These are phyloP conservation scores for Kryptolebias ocellatus DNA, from an alignment of 2,797 vertebrate genomes.

Conservation along the genomic window DNA sequence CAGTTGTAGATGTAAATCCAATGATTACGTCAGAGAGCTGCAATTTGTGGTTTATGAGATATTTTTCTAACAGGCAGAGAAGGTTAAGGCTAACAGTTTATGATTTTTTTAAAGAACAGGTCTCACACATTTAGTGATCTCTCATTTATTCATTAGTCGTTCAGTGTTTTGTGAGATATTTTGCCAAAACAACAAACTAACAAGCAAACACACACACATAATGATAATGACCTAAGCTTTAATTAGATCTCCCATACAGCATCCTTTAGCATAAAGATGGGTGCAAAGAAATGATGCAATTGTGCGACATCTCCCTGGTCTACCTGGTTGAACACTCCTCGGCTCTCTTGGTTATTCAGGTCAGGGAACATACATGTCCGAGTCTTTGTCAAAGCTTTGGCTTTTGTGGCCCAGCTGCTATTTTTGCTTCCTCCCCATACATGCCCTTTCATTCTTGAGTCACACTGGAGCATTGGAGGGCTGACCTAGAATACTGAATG, in stretches of 20 bases:
- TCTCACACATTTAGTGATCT: no score
- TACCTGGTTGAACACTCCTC: slow-evolving; percentile 36
- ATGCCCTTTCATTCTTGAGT: slow-evolving; percentile 77
- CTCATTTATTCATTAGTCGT: no score
- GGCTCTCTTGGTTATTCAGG: slow-evolving; percentile 70
- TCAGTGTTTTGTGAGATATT: no score
- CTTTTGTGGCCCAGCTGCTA: slow-evolving; percentile 70
- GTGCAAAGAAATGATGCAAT: slow-evolving; percentile 17
- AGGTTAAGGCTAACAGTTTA: no score
- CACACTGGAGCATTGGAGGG: slow-evolving; percentile 63
- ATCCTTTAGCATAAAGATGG: slow-evolving; percentile 8
- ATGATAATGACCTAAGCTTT: slow-evolving; percentile 28
- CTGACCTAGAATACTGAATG: slow-evolving; percentile 76
- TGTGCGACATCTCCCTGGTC: slow-evolving; percentile 16
- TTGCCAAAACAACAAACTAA: no score
- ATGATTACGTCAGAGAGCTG: no score
- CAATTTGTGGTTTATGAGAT: no score
- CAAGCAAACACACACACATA: no score
- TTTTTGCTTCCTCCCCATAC: slow-evolving; percentile 71
- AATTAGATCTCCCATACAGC: slow-evolving; percentile 6
- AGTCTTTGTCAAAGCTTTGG: slow-evolving; percentile 74
- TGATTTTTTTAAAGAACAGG: no score
- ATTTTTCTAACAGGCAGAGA: no score
- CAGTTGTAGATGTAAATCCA: no score
- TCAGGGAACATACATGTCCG: slow-evolving; percentile 68